Conservation (phyloP, 2,113 vertebrate genomes). For the Bostrychus sinensis region DNA sequence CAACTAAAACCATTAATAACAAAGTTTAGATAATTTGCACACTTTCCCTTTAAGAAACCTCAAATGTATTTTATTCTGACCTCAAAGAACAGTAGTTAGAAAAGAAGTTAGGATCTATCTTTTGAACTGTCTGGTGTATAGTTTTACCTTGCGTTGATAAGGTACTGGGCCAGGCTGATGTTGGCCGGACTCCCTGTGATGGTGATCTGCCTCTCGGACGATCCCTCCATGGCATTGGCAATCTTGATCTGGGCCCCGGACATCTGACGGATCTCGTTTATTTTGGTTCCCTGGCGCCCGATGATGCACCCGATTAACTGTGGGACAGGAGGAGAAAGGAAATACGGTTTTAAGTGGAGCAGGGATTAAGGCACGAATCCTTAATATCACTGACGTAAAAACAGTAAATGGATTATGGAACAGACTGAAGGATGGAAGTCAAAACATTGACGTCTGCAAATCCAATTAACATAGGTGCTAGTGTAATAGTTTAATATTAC, state of each 20-base stretch:
- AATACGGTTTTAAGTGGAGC: conserved; percentile 40
- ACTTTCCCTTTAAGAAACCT: no score
- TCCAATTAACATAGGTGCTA: no score
- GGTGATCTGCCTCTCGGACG: conserved; percentile 97
- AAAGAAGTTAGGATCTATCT: no score
- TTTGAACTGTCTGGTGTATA: not conserved
- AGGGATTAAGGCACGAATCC: conserved; percentile 2
- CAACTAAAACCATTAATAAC: no score
- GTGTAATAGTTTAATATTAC: conserved; percentile 25
- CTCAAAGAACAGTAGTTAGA: conserved; percentile 5
- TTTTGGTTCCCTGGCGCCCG: conserved; percentile 99
- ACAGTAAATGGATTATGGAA: conserved; percentile 35
- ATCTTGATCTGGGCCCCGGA: conserved; percentile 99
- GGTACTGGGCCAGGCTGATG: conserved; percentile 99
- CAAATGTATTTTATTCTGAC: no score
- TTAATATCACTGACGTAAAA: conserved; percentile 9
- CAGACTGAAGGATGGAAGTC: conserved; percentile 16
- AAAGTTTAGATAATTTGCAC: no score
- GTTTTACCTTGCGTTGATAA: conserved; percentile 97
- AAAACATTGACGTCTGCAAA: no score
- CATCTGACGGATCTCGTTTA: conserved; percentile 99
- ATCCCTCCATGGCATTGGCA: conserved; percentile 96
- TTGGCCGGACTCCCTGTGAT: conserved; percentile 98
- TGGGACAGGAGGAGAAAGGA: conserved; percentile 52
- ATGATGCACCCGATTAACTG: conserved; percentile 99